Conservation (phyloP, 2,888 invertebrate species). For the Campoplex nolae region DNA sequence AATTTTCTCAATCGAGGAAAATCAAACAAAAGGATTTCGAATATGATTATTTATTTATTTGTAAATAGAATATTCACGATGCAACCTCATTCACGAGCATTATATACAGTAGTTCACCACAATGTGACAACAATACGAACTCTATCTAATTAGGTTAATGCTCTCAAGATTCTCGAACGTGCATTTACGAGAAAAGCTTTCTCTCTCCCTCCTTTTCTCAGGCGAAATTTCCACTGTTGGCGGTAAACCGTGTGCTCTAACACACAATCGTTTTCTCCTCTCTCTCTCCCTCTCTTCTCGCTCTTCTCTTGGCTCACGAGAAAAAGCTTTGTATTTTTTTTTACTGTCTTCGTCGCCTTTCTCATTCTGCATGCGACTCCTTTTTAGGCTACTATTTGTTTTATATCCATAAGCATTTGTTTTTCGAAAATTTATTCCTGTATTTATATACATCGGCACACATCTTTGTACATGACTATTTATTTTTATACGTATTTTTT, state of each 20-base stretch:
- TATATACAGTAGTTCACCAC: conserved; percentile 24
- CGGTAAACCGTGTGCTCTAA: conserved; percentile 43
- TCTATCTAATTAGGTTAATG: conserved; percentile 74
- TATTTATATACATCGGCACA: not conserved
- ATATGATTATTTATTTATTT: not conserved
- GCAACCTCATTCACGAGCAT: not conserved
- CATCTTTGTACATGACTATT: not conserved
- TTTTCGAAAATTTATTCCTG: not conserved
- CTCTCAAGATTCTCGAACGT: conserved; percentile 67
- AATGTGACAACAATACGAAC: conserved; percentile 66
- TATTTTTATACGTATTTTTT: not conserved
- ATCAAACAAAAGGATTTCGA: not conserved
- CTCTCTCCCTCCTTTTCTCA: not conserved
- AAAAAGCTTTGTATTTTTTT: conserved; percentile 46
- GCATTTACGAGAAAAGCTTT: conserved; percentile 57
- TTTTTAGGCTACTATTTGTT: not conserved
- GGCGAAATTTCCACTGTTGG: conserved; percentile 54
- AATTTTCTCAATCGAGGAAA: not conserved
- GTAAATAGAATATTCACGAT: not conserved
- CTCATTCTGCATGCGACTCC: conserved; percentile 22
- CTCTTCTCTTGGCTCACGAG: not conserved
- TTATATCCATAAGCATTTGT: conserved; percentile 6
- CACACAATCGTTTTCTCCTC: not conserved
- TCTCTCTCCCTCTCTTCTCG: conserved; percentile 10
- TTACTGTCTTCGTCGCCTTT: conserved; percentile 25